Percentiles rank a stretch among this genome's conserved stretches.
phyloP scores from a whole-genome alignment of 2,113 vertebrate species.

The Micronycteris hirsuta region DNA sequence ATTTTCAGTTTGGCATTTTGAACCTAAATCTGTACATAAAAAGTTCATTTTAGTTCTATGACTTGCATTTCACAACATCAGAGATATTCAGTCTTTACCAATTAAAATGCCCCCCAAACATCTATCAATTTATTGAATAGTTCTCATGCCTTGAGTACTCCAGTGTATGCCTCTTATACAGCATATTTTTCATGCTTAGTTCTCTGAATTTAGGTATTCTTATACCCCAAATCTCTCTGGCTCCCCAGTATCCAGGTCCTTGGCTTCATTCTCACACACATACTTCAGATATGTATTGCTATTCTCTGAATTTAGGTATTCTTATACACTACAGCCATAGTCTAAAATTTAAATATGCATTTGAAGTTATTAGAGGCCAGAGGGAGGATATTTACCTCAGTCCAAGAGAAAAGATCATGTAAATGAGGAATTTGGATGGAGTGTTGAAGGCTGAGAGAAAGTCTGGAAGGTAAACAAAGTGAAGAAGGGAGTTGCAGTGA shows the following conservation, averaged over 20 bases:
- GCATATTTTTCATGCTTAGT: neutral
- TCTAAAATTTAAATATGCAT: neutral
- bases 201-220: neutral
- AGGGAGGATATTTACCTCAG: neutral
- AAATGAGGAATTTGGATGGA: neutral
- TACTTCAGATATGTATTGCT: too few relatives aligned
- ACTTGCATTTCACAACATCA: neutral
- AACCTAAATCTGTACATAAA: neutral
- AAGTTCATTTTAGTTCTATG: neutral
- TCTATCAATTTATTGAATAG: neutral
- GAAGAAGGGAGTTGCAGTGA: neutral
- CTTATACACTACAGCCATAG: accelerated
- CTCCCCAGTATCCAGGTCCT: too few relatives aligned
- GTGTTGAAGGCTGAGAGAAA: neutral
- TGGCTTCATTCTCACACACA: too few relatives aligned
- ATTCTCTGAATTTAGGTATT: neutral
- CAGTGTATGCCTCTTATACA: accelerated
- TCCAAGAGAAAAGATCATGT: neutral
- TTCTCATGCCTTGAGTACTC: neutral
- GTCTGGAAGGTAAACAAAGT: neutral
- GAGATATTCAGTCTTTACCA: neutral
- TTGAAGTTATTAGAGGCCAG: neutral
- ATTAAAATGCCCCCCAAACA: neutral
- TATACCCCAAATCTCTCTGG: too few relatives aligned
- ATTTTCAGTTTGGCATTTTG: neutral